Evolutionary conservation across 2,888 invertebrate species (phyloP).

Genomic region (Choristoneura rosaceana): DNA sequence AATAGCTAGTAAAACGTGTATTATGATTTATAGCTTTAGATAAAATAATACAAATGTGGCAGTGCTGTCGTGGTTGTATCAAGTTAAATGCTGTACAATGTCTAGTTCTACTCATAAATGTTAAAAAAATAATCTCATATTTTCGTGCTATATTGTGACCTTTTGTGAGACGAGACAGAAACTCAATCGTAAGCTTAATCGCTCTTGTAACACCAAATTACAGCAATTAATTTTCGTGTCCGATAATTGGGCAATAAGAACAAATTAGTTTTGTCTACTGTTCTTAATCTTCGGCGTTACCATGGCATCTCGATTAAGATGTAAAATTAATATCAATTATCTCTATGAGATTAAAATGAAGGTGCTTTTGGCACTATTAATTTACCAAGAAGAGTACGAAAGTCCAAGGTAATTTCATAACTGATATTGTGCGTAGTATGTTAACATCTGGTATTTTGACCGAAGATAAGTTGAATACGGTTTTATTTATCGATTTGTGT

Average conservation of each 20-base stretch:
- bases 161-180: not conserved
- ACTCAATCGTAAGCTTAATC: slow-evolving; percentile 14
- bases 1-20: not conserved
- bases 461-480: not conserved
- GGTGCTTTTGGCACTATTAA: not conserved
- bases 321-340: not conserved
- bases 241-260: slow-evolving; percentile 24
- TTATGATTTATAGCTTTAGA: not conserved
- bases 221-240: slow-evolving; percentile 27
- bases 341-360: not conserved
- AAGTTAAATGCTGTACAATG: slow-evolving; percentile 20
- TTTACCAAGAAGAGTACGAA: not conserved
- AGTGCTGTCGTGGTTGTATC: slow-evolving; percentile 22
- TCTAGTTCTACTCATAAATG: slow-evolving; percentile 22
- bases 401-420: not conserved
- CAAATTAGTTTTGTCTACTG: slow-evolving; percentile 9
- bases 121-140: slow-evolving; percentile 24
- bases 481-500: not conserved
- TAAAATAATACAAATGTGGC: slow-evolving; percentile 17
- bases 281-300: slow-evolving; percentile 12
- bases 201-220: slow-evolving; percentile 24
- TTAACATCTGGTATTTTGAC: not conserved
- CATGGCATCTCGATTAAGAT: slow-evolving; percentile 6
- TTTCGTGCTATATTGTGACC: slow-evolving; percentile 16
- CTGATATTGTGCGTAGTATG: not conserved